Conservation (phyloP, 2,113 vertebrate genomes). For the Coptodon rendalli region DNA sequence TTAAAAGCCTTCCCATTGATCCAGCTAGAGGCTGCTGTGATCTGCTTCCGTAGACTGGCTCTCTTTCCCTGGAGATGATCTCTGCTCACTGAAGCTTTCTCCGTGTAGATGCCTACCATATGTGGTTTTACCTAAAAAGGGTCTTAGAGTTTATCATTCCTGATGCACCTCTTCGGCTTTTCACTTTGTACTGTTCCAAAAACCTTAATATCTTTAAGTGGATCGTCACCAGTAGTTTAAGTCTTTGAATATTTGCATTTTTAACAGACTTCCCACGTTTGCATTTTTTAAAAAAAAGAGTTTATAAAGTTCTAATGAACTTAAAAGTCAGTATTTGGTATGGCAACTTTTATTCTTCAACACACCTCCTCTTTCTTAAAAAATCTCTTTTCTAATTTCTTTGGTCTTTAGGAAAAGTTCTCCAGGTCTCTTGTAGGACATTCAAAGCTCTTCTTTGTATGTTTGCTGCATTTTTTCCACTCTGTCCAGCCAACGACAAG, state of each 20-base stretch:
- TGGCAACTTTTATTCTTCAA: not conserved
- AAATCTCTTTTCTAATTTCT: not conserved
- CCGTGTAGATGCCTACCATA: not conserved
- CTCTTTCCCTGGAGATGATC: slow-evolving; percentile 36
- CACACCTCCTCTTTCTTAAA: not conserved
- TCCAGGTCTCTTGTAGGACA: not conserved
- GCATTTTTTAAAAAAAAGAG: not conserved
- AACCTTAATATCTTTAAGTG: not conserved
- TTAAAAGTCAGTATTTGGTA: not conserved
- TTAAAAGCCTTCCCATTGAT: slow-evolving; percentile 77
- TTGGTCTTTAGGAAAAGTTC: not conserved
- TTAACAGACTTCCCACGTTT: not conserved
- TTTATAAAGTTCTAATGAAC: not conserved
- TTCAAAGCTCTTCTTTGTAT: not conserved
- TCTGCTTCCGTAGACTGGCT: slow-evolving; percentile 9
- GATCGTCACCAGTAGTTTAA: not conserved
- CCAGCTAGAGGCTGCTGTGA: slow-evolving; percentile 52
- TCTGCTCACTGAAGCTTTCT: slow-evolving; percentile 27
- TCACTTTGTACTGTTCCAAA: not conserved
- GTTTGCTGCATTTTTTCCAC: not conserved
- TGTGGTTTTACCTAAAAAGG: not conserved
- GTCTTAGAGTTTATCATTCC: not conserved
- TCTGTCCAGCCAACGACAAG: not conserved
- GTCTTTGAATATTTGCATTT: not conserved
- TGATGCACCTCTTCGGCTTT: not conserved